phyloP scores from a whole-genome alignment of 35 echinoderm and acorn worm species.

The Holothuria glaberrima region DNA sequence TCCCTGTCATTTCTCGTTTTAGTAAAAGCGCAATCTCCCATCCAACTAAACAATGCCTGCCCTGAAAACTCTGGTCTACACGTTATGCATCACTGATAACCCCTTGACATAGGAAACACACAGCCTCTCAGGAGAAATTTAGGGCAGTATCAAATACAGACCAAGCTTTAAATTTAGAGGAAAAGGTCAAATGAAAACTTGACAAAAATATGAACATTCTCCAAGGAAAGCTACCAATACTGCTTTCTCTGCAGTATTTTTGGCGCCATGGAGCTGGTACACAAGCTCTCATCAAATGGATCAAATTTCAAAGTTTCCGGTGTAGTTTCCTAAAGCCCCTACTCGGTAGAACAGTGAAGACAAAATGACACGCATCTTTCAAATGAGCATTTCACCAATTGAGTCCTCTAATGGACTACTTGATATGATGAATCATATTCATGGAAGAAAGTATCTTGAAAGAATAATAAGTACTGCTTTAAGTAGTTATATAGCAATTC shows the following conservation, averaged over 20 bases:
- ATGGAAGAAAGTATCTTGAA: no score
- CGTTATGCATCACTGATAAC: background rate
- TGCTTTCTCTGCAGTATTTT: background rate
- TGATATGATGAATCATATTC: no score
- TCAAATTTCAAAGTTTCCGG: constrained; percentile 8
- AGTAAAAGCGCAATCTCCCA: background rate
- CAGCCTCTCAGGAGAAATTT: constrained; percentile 18
- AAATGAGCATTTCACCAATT: no score
- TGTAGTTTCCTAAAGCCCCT: no score
- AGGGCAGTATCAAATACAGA: constrained; percentile 4
- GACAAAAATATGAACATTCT: no score
- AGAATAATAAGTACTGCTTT: no score
- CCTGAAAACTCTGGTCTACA: background rate
- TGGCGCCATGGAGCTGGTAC: background rate
- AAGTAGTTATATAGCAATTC: no score
- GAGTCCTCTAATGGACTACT: no score
- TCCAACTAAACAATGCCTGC: background rate
- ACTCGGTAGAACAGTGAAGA: no score
- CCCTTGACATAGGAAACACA: constrained; percentile 18
- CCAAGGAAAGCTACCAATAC: no score
- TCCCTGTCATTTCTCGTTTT: background rate
- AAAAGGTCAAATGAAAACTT: background rate
- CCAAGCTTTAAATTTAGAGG: constrained; percentile 27
- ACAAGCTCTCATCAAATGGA: background rate
- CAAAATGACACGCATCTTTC: no score